Conservation (phyloP, 2,888 invertebrate genomes). For the Apomyelois bistriatella region DNA sequence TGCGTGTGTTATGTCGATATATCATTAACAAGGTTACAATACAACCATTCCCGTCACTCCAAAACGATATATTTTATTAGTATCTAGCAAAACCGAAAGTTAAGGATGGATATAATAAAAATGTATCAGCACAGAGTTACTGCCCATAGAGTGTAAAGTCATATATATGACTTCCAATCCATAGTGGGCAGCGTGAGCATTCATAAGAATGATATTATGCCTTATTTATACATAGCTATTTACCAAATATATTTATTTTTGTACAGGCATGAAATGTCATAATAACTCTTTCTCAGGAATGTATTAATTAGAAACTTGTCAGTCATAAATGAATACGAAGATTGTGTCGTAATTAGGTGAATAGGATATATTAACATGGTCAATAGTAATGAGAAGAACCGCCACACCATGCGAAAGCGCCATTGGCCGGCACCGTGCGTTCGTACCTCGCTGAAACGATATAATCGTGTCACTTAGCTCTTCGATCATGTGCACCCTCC, state of each 20-base stretch:
- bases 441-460: conserved; percentile 99
- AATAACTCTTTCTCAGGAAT: neutral
- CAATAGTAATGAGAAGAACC: conserved; percentile 38
- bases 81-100: conserved; percentile 9
- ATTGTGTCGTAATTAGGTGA: neutral
- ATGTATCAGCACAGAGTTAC: neutral
- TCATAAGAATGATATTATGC: neutral
- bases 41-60: conserved; percentile 10
- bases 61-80: conserved; percentile 6
- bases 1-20: conserved; percentile 32
- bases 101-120: neutral
- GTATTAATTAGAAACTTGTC: neutral
- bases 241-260: too few relatives aligned
- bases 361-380: neutral
- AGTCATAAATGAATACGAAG: neutral
- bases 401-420: conserved; percentile 67
- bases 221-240: too few relatives aligned
- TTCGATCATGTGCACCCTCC: conserved; percentile 99
- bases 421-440: conserved; percentile 52
- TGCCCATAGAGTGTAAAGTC: neutral
- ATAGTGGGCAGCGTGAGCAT: neutral
- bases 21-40: neutral
- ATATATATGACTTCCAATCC: neutral
- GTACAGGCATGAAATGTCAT: neutral
- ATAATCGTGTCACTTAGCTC: conserved; percentile 99